Evolutionary conservation across 2,113 vertebrate species (phyloP), one percentile per base, ranked within the genome.

Genomic region (Perca fluviatilis): DNA sequence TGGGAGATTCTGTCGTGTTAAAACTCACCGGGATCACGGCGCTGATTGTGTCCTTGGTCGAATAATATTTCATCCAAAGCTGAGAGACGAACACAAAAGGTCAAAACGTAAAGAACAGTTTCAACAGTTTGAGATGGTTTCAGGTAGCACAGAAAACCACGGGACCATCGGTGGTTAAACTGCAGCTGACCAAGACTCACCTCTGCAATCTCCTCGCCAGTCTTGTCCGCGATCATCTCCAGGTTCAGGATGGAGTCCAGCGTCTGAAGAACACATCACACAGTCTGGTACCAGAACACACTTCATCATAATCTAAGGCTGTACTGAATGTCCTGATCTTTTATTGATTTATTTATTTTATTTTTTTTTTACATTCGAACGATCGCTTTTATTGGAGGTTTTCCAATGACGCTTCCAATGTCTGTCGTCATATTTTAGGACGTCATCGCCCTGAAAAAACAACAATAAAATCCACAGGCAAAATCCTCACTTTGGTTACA

Each of bases 21-120:
- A 53, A 33, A 96, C 98, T 97, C 94, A 99, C 98, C 56, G 98
- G 97, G 93, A 99, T 98, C 89, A 96, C 96, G 15, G 98, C 97
- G 56, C 97, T 98, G 94, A 99, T 95, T 0, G 97, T 98, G 89
- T 99, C 97, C 91, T 97, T 97, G 36, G 91, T 92, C 65, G 97
- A 94, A 90, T 96, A 99, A 93, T 97, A 98, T 27, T 96, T 94
- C 93, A 95, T 97, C 98, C 98, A 99, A 62, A 99, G 96, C 98
- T 99, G 92, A n/a, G 86, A 79, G 72, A 43, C 74, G 2, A 92
- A 73, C 82, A 63, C 2, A 43, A 15, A 56, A 58, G 2, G 14
- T 54, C 1, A 51, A 70, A 56, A 16, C 8, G 27, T 27, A 58
- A 64, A 49, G 5, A 23, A 8, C 2, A 21, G 27, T 27, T 64